phyloP scores from a whole-genome alignment of 2,797 vertebrate genomes.

The Syndactyla subalaris region DNA sequence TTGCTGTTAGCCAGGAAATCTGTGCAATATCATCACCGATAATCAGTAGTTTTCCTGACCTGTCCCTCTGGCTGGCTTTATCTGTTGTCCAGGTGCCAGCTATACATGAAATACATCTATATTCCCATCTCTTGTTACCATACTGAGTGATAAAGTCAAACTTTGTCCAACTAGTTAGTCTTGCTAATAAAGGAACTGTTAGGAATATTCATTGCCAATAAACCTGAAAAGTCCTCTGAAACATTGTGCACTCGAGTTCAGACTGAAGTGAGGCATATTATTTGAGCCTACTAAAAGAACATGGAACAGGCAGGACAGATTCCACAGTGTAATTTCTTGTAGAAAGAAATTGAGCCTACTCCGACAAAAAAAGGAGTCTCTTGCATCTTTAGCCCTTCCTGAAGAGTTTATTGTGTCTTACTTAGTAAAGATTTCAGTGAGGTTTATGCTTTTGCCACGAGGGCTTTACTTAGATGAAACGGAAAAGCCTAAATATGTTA shows the following conservation, averaged over 20 bases:
- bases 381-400: not conserved
- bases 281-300: not conserved
- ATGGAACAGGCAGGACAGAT: not conserved
- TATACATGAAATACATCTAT: not conserved
- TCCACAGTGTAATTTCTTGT: not conserved
- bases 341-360: not conserved
- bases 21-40: not conserved
- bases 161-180: not conserved
- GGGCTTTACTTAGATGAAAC: not conserved
- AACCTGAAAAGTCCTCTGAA: not conserved
- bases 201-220: not conserved
- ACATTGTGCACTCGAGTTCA: not conserved
- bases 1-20: conserved; percentile 8
- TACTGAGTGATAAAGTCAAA: not conserved
- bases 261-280: not conserved
- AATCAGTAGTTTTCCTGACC: conserved; percentile 14
- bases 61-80: not conserved
- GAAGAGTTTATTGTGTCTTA: not conserved
- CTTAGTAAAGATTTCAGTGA: not conserved
- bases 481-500: not conserved
- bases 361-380: not conserved
- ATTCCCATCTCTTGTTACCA: not conserved
- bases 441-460: not conserved
- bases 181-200: not conserved
- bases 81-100: not conserved